phyloP scores from a whole-genome alignment of 1,140 invertebrate genomes.

The Mycetomoellerius zeteki region DNA sequence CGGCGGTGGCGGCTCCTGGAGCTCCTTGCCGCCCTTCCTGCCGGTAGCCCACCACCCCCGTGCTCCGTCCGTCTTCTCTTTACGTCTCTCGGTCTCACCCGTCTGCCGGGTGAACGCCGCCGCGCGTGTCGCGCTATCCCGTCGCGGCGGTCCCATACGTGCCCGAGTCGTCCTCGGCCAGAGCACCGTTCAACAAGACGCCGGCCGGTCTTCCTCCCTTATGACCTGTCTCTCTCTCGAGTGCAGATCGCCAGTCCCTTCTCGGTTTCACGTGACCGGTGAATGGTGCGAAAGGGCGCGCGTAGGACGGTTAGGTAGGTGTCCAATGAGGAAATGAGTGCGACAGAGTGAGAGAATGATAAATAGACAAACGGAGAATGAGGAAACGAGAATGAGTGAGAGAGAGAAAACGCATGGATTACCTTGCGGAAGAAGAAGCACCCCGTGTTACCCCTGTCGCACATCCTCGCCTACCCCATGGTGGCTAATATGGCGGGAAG shows the following conservation, averaged over 20 bases:
- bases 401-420: slow-evolving; percentile 79
- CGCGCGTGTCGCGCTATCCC: slow-evolving; percentile 27
- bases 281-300: slow-evolving; percentile 48
- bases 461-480: slow-evolving; percentile 87
- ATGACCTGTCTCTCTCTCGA: slow-evolving; percentile 20
- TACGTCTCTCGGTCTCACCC: slow-evolving; percentile 52
- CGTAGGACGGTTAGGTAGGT: slow-evolving; percentile 46
- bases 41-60: slow-evolving; percentile 50
- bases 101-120: slow-evolving; percentile 19
- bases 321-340: slow-evolving; percentile 45
- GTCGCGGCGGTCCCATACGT: slow-evolving; percentile 66
- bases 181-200: slow-evolving; percentile 18
- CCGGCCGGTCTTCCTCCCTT: slow-evolving; percentile 3
- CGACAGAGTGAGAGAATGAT: slow-evolving; percentile 41
- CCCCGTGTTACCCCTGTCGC: slow-evolving; percentile 90
- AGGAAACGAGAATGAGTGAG: neutral
- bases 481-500: slow-evolving; percentile 87
- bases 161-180: slow-evolving; percentile 16
- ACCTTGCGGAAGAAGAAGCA: slow-evolving; percentile 91
- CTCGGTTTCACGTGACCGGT: slow-evolving; percentile 47
- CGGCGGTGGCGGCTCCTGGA: slow-evolving; percentile 33
- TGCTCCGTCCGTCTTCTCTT: slow-evolving; percentile 51
- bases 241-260: neutral
- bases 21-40: slow-evolving; percentile 47
- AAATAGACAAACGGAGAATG: slow-evolving; percentile 12